Conservation (phyloP, 2,888 invertebrate species). For the Tenthredo amoena region DNA sequence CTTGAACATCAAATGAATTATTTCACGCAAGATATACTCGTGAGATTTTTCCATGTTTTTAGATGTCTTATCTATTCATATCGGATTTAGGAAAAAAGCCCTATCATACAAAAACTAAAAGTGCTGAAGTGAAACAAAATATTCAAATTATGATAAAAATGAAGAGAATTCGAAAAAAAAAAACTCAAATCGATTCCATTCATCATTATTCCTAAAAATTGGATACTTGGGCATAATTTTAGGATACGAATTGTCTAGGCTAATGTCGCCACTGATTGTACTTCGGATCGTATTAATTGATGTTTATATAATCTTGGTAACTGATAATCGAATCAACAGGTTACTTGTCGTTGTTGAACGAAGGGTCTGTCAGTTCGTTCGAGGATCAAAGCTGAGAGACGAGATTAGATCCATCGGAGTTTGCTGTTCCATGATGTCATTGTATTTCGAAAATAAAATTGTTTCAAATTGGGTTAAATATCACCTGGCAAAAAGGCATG, state of each 20-base stretch:
- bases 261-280: neutral
- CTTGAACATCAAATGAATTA: neutral
- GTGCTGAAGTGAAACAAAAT: neutral
- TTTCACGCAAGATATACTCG: neutral
- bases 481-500: neutral
- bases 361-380: constrained; percentile 25
- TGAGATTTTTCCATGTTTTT: neutral
- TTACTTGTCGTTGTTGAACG: neutral
- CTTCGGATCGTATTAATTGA: neutral
- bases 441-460: neutral
- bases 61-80: neutral
- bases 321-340: constrained; percentile 47
- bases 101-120: neutral
- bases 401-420: constrained; percentile 34
- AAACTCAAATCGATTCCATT: neutral
- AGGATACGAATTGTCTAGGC: neutral
- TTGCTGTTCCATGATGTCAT: neutral
- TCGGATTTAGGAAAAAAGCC: neutral
- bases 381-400: constrained; percentile 26
- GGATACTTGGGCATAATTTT: neutral
- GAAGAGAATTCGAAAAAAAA: neutral
- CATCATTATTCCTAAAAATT: neutral
- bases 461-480: neutral
- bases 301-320: constrained; percentile 2
- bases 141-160: neutral